Conservation (phyloP, 2,888 invertebrate species). For the Apoderus coryli region DNA sequence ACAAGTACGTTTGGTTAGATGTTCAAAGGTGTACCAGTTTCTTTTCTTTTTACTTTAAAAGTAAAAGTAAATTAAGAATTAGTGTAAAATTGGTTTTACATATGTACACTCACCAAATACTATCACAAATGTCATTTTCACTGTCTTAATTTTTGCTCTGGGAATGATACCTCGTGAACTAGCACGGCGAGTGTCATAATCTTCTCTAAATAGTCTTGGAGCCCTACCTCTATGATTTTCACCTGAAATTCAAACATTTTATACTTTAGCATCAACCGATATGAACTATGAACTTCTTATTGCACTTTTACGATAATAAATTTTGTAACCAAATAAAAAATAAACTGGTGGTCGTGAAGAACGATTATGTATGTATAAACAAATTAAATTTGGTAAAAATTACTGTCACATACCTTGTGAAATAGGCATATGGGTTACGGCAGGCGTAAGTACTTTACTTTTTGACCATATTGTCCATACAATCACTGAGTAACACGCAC, state of each 20-base stretch:
- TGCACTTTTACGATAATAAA: too few relatives aligned
- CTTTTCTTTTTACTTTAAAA: too few relatives aligned
- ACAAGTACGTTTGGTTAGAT: too few relatives aligned
- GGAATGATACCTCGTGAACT: slow-evolving; percentile 89
- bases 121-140: slow-evolving; percentile 91
- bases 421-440: slow-evolving; percentile 1
- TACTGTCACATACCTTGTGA: slow-evolving; percentile 4
- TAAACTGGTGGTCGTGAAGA: too few relatives aligned
- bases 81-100: too few relatives aligned
- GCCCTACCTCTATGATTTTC: slow-evolving; percentile 17
- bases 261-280: slow-evolving; percentile 9
- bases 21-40: too few relatives aligned
- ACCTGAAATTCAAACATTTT: slow-evolving; percentile 15
- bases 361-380: too few relatives aligned
- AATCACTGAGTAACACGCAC: slow-evolving; percentile 76
- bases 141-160: slow-evolving; percentile 85
- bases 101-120: slow-evolving; percentile 43
- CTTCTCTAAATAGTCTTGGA: slow-evolving; percentile 10
- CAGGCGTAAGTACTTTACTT: slow-evolving; percentile 29
- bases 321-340: too few relatives aligned
- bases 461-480: slow-evolving; percentile 83
- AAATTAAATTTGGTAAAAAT: too few relatives aligned
- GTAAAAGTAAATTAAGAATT: too few relatives aligned
- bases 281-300: slow-evolving; percentile 10
- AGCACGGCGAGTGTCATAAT: slow-evolving; percentile 48